phyloP scores from a whole-genome alignment of 2,113 vertebrate genomes.

The Hippocampus abdominalis region DNA sequence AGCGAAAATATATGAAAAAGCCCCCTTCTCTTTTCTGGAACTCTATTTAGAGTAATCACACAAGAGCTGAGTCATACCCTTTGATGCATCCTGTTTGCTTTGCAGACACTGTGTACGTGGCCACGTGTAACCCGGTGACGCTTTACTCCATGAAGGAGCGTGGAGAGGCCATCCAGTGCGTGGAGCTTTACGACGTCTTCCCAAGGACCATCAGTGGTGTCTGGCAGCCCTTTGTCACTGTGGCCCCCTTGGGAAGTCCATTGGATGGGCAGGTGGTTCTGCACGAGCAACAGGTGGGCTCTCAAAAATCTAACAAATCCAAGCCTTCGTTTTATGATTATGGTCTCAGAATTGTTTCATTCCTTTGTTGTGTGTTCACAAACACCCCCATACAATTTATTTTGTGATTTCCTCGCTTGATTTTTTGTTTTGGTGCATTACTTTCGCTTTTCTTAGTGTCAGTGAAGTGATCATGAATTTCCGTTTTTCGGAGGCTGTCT shows the following conservation, averaged over 20 bases:
- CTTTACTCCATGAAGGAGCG: slow-evolving; percentile 81
- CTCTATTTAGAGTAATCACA: not conserved
- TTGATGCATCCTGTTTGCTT: not conserved
- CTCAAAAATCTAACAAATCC: not conserved
- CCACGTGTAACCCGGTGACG: slow-evolving; percentile 86
- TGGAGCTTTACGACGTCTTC: slow-evolving; percentile 90
- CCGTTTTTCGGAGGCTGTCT: too few species aligned
- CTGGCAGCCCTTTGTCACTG: slow-evolving; percentile 88
- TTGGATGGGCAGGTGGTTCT: slow-evolving; percentile 88
- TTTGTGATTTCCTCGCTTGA: too few species aligned
- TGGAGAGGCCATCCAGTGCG: slow-evolving; percentile 70
- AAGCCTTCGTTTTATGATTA: not conserved
- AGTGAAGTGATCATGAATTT: too few species aligned
- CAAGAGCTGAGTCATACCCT: not conserved
- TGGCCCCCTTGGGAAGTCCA: slow-evolving; percentile 83
- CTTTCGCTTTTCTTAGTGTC: too few species aligned
- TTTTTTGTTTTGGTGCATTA: too few species aligned
- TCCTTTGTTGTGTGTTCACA: too few species aligned
- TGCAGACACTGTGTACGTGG: slow-evolving; percentile 78
- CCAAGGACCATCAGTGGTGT: slow-evolving; percentile 79
- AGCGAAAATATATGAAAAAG: not conserved
- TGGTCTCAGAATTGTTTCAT: too few species aligned
- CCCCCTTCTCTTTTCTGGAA: not conserved
- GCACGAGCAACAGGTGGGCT: slow-evolving; percentile 89
- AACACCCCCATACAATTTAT: too few species aligned